These are phyloP conservation scores for Phaethon lepturus DNA, from an alignment of 2,113 vertebrate genomes.

Conservation along the genomic window DNA sequence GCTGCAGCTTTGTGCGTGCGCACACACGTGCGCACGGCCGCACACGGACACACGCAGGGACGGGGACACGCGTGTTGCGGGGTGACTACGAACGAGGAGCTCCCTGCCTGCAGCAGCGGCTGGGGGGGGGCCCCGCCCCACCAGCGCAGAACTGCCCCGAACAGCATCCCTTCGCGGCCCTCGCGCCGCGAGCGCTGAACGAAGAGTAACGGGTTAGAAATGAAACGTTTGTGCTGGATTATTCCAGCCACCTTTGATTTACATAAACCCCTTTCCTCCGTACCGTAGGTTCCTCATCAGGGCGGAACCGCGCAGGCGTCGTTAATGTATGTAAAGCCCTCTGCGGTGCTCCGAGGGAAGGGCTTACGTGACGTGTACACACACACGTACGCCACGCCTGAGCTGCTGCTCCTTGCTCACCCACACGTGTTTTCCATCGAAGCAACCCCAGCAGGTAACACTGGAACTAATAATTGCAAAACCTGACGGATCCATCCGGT, in stretches of 20 bases:
- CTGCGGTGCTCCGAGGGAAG: not conserved
- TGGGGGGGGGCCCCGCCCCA: not conserved
- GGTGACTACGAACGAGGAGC: slow-evolving; percentile 6
- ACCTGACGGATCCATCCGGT: not conserved
- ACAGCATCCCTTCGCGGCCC: not conserved
- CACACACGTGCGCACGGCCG: rapidly evolving
- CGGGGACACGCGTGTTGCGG: not conserved
- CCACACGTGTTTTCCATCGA: not conserved
- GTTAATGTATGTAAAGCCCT: not conserved
- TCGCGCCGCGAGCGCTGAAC: not conserved
- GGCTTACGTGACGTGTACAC: rapidly evolving
- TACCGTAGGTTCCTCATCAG: rapidly evolving
- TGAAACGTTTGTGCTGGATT: not conserved
- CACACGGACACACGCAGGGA: rapidly evolving
- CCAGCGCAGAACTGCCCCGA: not conserved
- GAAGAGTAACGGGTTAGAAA: not conserved
- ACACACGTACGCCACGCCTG: not conserved
- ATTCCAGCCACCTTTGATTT: not conserved
- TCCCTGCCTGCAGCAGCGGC: not conserved
- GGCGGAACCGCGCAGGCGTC: rapidly evolving
- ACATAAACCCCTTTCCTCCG: not conserved
- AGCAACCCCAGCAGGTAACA: not conserved
- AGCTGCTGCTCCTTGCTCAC: not conserved
- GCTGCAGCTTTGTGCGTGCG: not conserved
- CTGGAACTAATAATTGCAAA: not conserved